phyloP scores from a whole-genome alignment of 2,888 invertebrate genomes.

The Callosobruchus maculatus region DNA sequence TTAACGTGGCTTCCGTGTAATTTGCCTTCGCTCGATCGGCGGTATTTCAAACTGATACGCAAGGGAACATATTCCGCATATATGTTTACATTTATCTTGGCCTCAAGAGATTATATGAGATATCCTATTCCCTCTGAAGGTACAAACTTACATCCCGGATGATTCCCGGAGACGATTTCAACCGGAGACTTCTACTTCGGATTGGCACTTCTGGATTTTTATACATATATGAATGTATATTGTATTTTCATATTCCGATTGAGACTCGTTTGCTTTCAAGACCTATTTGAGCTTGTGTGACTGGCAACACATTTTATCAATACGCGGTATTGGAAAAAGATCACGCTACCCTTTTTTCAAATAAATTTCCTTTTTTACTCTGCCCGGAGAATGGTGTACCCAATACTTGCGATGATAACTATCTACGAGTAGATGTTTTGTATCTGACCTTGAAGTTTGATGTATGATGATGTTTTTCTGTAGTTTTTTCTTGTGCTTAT shows the following conservation, averaged over 20 bases:
- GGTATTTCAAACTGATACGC: background rate
- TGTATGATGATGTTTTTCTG: too few relatives aligned
- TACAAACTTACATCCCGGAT: background rate
- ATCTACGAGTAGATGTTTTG: too few relatives aligned
- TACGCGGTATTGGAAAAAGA: too few relatives aligned
- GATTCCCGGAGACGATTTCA: background rate
- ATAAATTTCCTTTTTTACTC: too few relatives aligned
- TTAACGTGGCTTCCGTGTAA: background rate
- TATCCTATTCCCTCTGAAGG: background rate
- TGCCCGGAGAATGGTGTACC: too few relatives aligned
- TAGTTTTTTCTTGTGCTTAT: too few relatives aligned
- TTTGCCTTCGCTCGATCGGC: background rate
- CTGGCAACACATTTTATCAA: too few relatives aligned
- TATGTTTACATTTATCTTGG: background rate
- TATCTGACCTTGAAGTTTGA: too few relatives aligned
- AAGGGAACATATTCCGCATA: background rate
- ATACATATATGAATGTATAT: background rate
- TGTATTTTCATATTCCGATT: background rate
- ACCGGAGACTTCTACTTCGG: background rate
- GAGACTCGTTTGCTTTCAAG: background rate
- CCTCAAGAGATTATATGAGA: background rate
- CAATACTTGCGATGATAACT: too few relatives aligned
- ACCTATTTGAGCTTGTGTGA: too few relatives aligned
- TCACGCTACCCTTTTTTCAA: too few relatives aligned
- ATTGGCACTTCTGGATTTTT: background rate